Evolutionary conservation across 2,113 vertebrate species (phyloP), one percentile per base, ranked within the genome.

Genomic region (Podiceps cristatus): DNA sequence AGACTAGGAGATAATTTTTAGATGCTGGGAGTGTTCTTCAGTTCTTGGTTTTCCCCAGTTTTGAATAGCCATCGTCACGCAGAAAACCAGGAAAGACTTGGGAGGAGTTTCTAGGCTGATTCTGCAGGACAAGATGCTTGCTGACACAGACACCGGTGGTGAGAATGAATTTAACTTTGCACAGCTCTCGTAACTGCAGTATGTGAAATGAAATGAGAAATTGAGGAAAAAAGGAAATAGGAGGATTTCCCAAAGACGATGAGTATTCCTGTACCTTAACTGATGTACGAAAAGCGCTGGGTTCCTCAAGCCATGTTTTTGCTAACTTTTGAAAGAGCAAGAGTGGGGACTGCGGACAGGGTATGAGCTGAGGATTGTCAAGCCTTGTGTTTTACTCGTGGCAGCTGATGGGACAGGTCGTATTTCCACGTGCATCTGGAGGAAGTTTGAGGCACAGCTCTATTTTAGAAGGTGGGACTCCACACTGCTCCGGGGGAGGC

Each of bases 271-370:
- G 25, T 47, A 24, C 69, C 33, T 84, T 55, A 72, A 71, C 5
- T 3, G 3, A 4, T 0, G 0, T 40, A 23, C 37, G n/a, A 8
- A 24, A 64, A 35, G 19, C 7, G 13, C 44, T 66, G 62, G 18
- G 7, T 62, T 62, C 49, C 45, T 68, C 33, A 55, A 55, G 29
- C 9, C 8, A 4, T 5, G 2, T 17, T 69, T 20, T 29, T 31
- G 42, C 9, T 81, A 29, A 75, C 33, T 88, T 77, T 14, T 59
- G 62, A 86, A 91, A 60, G 62, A 72, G 25, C 23, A 31, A 17
- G 44, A 71, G 10, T 68, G 18, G 14, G 16, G 8, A 27, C 31
- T 80, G 7, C 11, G 22, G 29, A 15, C 15, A 28, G 50, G 79
- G 58, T 33, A 40, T 1, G 47, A 82, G 58, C 40, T 76, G 77